Conservation (phyloP, 2,113 vertebrate genomes). For the Lethenteron reissneri region DNA sequence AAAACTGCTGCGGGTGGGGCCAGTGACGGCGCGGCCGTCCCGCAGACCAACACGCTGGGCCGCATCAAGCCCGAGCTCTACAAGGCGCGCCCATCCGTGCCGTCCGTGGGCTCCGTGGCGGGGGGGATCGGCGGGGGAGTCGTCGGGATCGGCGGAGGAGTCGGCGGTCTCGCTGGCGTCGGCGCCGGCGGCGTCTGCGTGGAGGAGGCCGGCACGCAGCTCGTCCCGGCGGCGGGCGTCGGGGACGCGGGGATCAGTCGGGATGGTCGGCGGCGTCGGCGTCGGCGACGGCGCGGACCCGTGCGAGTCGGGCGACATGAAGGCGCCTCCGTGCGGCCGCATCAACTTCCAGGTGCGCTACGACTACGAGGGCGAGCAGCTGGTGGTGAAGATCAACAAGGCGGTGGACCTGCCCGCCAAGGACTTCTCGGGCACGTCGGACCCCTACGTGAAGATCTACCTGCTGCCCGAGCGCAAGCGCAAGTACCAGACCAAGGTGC, state of each 20-base stretch:
- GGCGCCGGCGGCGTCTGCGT: too few relatives aligned
- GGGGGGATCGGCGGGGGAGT: too few relatives aligned
- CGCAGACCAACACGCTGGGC: conserved; percentile 58
- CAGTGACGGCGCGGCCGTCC: conserved; percentile 39
- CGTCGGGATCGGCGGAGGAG: too few relatives aligned
- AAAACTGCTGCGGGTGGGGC: conserved; percentile 11
- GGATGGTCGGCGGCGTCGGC: conserved; percentile 17
- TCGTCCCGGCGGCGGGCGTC: too few relatives aligned
- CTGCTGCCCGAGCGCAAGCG: conserved; percentile 78
- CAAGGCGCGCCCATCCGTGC: conserved; percentile 19
- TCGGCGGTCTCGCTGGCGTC: too few relatives aligned
- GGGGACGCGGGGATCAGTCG: too few relatives aligned
- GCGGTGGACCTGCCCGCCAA: conserved; percentile 65
- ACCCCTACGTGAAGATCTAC: conserved; percentile 84
- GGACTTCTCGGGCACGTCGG: conserved; percentile 67
- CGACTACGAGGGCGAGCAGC: conserved; percentile 61
- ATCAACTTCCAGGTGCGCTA: conserved; percentile 69
- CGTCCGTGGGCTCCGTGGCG: too few relatives aligned
- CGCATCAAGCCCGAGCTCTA: conserved; percentile 78
- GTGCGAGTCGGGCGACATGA: conserved; percentile 11
- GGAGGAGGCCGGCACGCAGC: too few relatives aligned
- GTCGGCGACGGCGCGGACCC: conserved; percentile 35
- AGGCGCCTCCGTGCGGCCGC: conserved; percentile 36
- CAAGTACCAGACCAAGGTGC: conserved; percentile 72
- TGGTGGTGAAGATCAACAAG: conserved; percentile 66